phyloP scores from a whole-genome alignment of 2,888 invertebrate genomes.

The Andrena marginata region DNA sequence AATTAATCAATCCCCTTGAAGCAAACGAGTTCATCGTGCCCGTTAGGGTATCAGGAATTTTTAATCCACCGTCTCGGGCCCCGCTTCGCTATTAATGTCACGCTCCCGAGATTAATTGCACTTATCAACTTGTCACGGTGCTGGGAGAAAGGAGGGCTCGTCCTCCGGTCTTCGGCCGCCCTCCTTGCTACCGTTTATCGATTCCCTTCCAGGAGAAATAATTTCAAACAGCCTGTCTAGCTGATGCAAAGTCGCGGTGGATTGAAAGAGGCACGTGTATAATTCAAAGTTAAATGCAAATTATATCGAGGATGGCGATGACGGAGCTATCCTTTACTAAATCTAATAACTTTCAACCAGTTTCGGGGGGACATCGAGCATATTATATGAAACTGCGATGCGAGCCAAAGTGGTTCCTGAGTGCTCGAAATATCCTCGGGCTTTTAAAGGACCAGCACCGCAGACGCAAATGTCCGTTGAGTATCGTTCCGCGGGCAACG shows the following conservation, averaged over 20 bases:
- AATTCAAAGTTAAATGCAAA: neutral
- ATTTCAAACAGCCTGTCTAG: neutral
- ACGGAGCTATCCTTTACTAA: neutral
- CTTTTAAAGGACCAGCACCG: no score
- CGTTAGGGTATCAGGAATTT: constrained; percentile 64
- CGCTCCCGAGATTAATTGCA: constrained; percentile 65
- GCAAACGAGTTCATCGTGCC: constrained; percentile 56
- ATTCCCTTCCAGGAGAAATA: neutral
- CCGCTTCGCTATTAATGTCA: constrained; percentile 63
- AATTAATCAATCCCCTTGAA: constrained; percentile 51
- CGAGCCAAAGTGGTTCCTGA: no score
- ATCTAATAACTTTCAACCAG: neutral
- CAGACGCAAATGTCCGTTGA: neutral
- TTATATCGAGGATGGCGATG: neutral
- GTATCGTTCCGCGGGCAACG: neutral
- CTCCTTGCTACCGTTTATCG: constrained; percentile 1
- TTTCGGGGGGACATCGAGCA: no score
- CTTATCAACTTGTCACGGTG: constrained; percentile 47
- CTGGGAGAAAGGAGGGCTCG: neutral
- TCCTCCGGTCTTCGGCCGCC: neutral
- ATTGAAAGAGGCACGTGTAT: neutral
- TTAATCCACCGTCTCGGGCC: constrained; percentile 52
- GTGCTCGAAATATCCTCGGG: no score
- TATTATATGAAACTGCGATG: no score
- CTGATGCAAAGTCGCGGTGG: neutral